These are phyloP conservation scores for Murina feae DNA, from an alignment of 2,113 vertebrate genomes.

Conservation along the genomic window DNA sequence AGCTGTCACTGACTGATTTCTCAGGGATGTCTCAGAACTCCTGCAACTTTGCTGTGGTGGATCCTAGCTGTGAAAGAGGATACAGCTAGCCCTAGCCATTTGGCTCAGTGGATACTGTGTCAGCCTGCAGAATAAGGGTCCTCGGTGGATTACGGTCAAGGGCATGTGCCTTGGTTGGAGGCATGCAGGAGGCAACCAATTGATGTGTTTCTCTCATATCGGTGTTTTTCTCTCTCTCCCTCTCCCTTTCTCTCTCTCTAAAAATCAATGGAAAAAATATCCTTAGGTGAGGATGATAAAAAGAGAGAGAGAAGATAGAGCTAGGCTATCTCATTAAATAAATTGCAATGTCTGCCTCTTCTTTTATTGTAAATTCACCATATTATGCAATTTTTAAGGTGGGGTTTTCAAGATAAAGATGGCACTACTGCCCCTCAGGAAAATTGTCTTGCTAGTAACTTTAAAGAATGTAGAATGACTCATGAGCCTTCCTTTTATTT, in stretches of 20 bases:
- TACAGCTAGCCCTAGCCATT: neutral
- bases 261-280: no score
- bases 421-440: neutral
- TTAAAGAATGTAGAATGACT: constrained; percentile 53
- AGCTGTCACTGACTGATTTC: neutral
- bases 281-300: no score
- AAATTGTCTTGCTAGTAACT: constrained; percentile 49
- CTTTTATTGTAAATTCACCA: neutral
- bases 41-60: neutral
- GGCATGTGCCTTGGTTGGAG: no score
- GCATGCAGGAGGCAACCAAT: no score
- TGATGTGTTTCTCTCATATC: no score
- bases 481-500: constrained; percentile 42
- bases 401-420: constrained; percentile 20
- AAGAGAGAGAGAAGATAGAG: neutral
- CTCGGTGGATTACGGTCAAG: no score
- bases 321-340: neutral
- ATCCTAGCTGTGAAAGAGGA: neutral
- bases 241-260: no score
- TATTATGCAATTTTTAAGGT: constrained; percentile 1
- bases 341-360: neutral
- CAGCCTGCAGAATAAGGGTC: no score
- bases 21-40: neutral
- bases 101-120: no score
- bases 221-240: no score